Percentiles rank a stretch among this genome's conserved stretches.
These are phyloP conservation scores for Lathamus discolor DNA, from an alignment of 2,113 vertebrate genomes.

Conservation along the genomic window DNA sequence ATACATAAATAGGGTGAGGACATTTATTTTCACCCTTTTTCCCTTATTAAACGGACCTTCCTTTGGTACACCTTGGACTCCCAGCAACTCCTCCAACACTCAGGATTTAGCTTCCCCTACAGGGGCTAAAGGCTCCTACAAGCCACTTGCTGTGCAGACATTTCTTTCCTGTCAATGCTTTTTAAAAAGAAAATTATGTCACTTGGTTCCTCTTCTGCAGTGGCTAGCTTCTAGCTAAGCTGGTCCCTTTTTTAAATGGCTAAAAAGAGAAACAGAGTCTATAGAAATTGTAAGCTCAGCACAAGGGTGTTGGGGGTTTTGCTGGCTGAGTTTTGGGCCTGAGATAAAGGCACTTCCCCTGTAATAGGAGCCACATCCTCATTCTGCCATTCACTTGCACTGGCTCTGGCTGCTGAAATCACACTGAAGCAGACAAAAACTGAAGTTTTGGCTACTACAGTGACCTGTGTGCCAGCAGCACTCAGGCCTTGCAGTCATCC, in stretches of 20 bases:
- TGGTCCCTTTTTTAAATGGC: not conserved
- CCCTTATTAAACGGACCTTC: not conserved
- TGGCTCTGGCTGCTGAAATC: not conserved
- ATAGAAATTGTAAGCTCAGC: conserved; percentile 7
- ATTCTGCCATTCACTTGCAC: not conserved
- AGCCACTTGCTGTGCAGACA: not conserved
- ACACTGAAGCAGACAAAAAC: not conserved
- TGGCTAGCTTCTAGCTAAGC: not conserved
- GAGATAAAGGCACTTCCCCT: not conserved
- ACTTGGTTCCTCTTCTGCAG: not conserved
- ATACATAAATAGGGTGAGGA: not conserved
- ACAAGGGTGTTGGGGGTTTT: not conserved
- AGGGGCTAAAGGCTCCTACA: not conserved
- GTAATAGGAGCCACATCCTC: not conserved
- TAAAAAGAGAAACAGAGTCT: not conserved
- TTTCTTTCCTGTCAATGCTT: not conserved
- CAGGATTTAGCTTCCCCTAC: not conserved
- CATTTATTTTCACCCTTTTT: not conserved
- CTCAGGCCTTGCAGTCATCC: rapidly evolving
- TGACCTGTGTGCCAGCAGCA: not conserved
- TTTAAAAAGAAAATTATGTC: not conserved
- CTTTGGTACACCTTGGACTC: not conserved
- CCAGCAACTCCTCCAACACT: not conserved
- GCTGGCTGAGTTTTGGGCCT: not conserved
- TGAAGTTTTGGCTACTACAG: not conserved